Conservation (phyloP, 2,888 invertebrate species). For the Scaptomyza parva region DNA sequence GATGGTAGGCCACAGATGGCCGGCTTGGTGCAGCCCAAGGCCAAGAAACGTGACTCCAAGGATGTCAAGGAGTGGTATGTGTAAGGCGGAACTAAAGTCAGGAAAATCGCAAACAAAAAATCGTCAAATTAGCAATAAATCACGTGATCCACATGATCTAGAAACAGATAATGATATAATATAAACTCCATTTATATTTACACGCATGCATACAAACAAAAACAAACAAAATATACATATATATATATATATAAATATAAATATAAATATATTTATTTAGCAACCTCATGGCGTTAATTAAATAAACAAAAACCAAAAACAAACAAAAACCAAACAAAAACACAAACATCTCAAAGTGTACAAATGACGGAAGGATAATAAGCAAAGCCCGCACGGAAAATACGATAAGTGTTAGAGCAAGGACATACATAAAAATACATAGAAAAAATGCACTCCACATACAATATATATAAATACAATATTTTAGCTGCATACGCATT, state of each 20-base stretch:
- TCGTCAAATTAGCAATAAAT: constrained; percentile 82
- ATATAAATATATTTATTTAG: constrained; percentile 46
- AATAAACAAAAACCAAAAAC: constrained; percentile 17
- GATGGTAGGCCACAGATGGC: constrained; percentile 84
- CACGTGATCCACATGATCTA: constrained; percentile 23
- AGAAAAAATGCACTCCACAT: constrained; percentile 5
- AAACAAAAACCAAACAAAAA: constrained; percentile 7
- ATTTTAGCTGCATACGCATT: constrained; percentile 57
- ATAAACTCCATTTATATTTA: constrained; percentile 20
- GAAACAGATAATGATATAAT: constrained; percentile 3
- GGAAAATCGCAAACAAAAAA: constrained; percentile 3
- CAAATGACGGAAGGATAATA: constrained; percentile 50
- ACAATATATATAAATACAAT: constrained; percentile 26
- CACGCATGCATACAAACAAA: constrained; percentile 24
- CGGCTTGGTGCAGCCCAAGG: constrained; percentile 85
- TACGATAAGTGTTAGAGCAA: constrained; percentile 30
- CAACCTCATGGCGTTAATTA: constrained; percentile 60
- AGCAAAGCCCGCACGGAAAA: constrained; percentile 33
- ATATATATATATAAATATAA: no score
- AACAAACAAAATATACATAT: constrained; percentile 28
- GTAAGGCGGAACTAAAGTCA: constrained; percentile 85
- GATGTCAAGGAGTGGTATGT: constrained; percentile 99
- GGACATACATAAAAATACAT: constrained; percentile 5
- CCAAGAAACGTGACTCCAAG: constrained; percentile 91
- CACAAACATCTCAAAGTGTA: constrained; percentile 40